phyloP scores from a whole-genome alignment of 2,113 vertebrate species.

The Sorex araneus region DNA sequence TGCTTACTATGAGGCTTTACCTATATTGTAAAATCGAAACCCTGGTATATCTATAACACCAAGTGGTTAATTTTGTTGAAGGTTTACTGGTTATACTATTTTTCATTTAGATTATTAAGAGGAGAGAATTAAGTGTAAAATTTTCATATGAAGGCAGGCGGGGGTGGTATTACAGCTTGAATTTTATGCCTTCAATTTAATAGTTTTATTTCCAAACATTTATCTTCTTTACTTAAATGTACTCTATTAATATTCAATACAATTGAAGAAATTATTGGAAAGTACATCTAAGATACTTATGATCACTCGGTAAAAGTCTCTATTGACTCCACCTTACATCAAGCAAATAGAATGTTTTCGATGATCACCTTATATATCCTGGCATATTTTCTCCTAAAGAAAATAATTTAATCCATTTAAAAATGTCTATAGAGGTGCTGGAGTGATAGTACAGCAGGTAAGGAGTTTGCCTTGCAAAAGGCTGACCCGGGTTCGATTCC shows the following conservation, averaged over 20 bases:
- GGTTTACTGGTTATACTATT: constrained; percentile 2
- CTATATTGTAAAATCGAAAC: constrained; percentile 50
- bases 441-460: too few species aligned
- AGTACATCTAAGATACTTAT: constrained; percentile 2
- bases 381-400: not conserved
- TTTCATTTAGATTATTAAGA: constrained; percentile 69
- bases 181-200: constrained; percentile 60
- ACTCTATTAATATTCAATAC: constrained; percentile 44
- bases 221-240: constrained; percentile 14
- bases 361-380: not conserved
- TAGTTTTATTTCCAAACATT: constrained; percentile 39
- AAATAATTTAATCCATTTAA: constrained; percentile 30
- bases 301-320: not conserved
- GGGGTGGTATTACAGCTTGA: not conserved
- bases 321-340: not conserved
- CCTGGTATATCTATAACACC: not conserved
- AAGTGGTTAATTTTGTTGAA: constrained; percentile 38
- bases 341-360: not conserved
- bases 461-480: too few species aligned
- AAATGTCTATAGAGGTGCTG: not conserved
- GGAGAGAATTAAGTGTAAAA: constrained; percentile 42
- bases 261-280: constrained; percentile 3
- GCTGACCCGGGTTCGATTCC: too few species aligned
- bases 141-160: constrained; percentile 58
- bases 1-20: constrained; percentile 12